Base-by-base conservation (phyloP, 2,797 vertebrate species). In the Sciurus vulgaris region DNA sequence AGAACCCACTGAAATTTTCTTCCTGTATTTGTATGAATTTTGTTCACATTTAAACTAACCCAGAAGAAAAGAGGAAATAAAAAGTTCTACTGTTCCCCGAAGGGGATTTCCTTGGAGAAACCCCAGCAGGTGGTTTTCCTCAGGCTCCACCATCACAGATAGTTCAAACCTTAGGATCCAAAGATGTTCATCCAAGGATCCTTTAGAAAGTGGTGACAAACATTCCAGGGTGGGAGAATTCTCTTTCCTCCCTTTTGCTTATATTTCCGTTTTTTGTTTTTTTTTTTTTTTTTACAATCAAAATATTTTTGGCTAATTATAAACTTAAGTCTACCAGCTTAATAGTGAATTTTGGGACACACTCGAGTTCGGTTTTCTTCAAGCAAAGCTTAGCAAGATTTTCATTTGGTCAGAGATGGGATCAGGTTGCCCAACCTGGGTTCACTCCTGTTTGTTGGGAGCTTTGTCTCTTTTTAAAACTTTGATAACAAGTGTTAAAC, bases 31-130 rank as follows among this genome's bases (percentile, higher is more conserved):
- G 3, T 82, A n/a, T 69, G 79, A 33, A 56, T 96, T 97, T 93
- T 89, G 77, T 33, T 93, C 61, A 41, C 63, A 61, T 81, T 83
- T 47, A 96, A 84, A 76, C 86, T 33, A 88, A 54, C 47, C 56
- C 77, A 83, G 65, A 97, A 86, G 41, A 89, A 22, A 5, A 92
- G 86, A 84, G 41, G 84, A 84, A 95, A 96, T 38, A 82, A 95
- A 96, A 94, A 93, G 89, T 79, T 33, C 14, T 92, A 11, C 0
- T 35, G 70, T 95, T 97, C 91, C 97, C 96, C 0, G 0, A 13
- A 13, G 1, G 28, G 54, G 35, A 93, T 87, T 82, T 88, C 41
- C 35, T 72, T 63, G 88, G 74, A 91, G 67, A 93, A 95, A 24
- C 15, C 44, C 30, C 41, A 70, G 63, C 33, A 82, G 72, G 78